Percentiles rank a stretch among this genome's conserved stretches.
Conservation (phyloP, 2,113 vertebrate species). For the Phoenicopterus ruber region DNA sequence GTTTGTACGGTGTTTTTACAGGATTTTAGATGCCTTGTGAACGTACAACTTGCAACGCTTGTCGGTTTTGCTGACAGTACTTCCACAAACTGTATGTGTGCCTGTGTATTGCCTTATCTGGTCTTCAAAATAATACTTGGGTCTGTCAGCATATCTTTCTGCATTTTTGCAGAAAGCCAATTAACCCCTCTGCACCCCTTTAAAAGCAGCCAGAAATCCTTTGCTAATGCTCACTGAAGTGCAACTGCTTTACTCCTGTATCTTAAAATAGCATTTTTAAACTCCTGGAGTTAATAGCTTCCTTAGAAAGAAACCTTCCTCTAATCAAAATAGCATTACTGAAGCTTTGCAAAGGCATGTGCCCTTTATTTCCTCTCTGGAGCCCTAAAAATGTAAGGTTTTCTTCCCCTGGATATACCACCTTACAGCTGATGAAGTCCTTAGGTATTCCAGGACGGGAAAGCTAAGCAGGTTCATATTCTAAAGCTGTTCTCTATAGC, state of each 20-base stretch:
- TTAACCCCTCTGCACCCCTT: not conserved
- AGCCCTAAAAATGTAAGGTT: not conserved
- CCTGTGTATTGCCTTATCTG: not conserved
- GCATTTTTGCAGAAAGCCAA: not conserved
- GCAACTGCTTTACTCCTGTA: not conserved
- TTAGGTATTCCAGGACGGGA: not conserved
- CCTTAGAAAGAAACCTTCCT: not conserved
- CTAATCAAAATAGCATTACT: slow-evolving; percentile 4
- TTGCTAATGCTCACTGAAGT: not conserved
- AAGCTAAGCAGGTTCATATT: not conserved
- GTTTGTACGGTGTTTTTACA: not conserved
- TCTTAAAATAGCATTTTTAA: slow-evolving; percentile 32
- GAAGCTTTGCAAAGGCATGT: not conserved
- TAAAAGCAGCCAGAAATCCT: not conserved
- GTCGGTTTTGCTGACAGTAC: not conserved
- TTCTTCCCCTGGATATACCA: not conserved
- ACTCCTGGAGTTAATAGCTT: slow-evolving; percentile 3
- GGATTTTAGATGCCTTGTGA: not conserved
- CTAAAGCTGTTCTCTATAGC: not conserved
- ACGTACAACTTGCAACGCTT: not conserved
- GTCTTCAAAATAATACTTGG: not conserved
- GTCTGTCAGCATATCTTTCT: not conserved
- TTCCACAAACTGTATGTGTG: not conserved
- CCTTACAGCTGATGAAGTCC: not conserved
- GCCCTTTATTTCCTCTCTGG: not conserved